phyloP scores from a whole-genome alignment of 2,113 vertebrate species.

The Neomonachus schauinslandi region DNA sequence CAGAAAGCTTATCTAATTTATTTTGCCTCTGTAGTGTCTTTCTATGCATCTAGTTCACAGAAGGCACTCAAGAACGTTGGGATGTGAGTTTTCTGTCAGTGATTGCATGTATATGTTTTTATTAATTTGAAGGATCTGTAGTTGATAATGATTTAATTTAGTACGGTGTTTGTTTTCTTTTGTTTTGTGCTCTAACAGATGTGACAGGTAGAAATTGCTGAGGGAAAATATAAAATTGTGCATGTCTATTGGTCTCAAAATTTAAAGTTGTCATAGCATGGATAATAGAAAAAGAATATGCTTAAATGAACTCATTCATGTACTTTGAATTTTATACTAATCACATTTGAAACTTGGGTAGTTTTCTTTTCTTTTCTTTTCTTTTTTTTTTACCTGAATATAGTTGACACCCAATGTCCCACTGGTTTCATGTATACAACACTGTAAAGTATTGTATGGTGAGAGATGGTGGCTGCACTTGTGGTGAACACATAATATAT shows the following conservation, averaged over 20 bases:
- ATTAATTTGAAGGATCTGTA: background rate
- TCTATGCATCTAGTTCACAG: background rate
- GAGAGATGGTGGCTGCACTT: background rate
- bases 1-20: background rate
- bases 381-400: background rate
- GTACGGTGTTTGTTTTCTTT: background rate
- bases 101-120: background rate
- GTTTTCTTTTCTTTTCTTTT: background rate
- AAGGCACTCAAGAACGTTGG: background rate
- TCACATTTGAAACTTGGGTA: background rate
- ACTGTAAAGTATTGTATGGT: background rate
- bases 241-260: background rate
- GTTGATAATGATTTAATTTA: constrained; percentile 11
- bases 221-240: constrained; percentile 8
- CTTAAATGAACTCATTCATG: background rate
- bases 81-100: background rate
- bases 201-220: background rate
- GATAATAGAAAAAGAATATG: background rate
- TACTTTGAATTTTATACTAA: constrained; percentile 12
- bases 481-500: background rate
- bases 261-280: background rate
- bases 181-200: background rate
- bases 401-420: background rate
- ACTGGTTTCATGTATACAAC: background rate
- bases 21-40: background rate